Base-by-base conservation (phyloP, 2,113 vertebrate species). In the Centropus bengalensis region DNA sequence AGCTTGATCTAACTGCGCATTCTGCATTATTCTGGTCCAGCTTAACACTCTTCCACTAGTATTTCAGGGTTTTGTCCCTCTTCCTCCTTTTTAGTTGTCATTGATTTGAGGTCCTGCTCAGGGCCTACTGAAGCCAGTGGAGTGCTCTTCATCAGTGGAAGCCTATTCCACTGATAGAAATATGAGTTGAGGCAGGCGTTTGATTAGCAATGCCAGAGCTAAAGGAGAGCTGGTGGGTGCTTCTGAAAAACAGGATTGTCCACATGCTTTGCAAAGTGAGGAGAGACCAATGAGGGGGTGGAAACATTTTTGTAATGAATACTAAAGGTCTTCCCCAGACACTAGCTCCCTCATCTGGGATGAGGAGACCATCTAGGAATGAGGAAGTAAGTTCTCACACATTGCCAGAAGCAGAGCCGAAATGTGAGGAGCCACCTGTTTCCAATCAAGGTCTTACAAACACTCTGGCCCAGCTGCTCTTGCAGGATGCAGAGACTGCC, bases 321-420 rank as follows among this genome's bases (percentile, higher is more conserved):
- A 63, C 77, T 93, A 80, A 93, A 96, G 94, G 94, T 96, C 93
- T 97, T 96, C 91, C 95, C 93, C 93, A 95, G 88, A 88, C 85
- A 96, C 76, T 49, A 91, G 82, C 82, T 96, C 88, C 58, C 85
- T 96, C 91, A 88, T 97, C 85, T 96, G 94, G 76, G 73, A 96
- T 97, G 95, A 97, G 82, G 80, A 97, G 89, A 91, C 90, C 85
- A 71, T 90, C 64, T 49, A 93, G 88, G 95, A 96, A 97, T 95
- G 91, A 94, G 94, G 94, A 95, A 96, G n/a, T 60, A 95, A 96
- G n/a, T 60, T 90, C 79, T 89, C 40, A 16, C 33, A 64, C 47
- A 63, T 42, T 0, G 56, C 93, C 91, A 96, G 91, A 81, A 95
- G 80, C 89, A 60, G 85, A 88, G 88, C 90, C 71, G 71, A 86